Percentiles rank a stretch among this genome's conserved stretches.
These are phyloP conservation scores for Epinephelus awoara DNA, from an alignment of 2,797 vertebrate genomes.

Conservation along the genomic window DNA sequence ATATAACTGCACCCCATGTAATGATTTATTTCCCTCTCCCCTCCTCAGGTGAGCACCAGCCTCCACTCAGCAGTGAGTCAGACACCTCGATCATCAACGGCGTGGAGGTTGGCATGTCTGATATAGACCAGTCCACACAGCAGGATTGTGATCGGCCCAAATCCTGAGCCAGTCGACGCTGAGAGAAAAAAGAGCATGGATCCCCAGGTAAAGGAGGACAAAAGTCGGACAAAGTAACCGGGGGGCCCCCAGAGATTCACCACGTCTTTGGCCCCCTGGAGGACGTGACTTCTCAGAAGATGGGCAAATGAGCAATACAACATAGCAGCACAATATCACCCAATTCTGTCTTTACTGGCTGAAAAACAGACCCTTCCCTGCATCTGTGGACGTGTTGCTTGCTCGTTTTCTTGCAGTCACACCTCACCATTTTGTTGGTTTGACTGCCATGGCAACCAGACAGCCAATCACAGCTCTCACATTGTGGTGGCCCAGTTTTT, in stretches of 20 bases:
- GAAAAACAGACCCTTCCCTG: constrained; percentile 13
- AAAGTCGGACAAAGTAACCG: constrained; percentile 32
- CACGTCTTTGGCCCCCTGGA: constrained; percentile 22
- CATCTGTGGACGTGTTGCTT: constrained; percentile 43
- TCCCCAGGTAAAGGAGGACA: constrained; percentile 24
- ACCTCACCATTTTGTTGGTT: constrained; percentile 24
- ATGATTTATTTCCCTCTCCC: constrained; percentile 25
- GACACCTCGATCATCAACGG: constrained; percentile 92
- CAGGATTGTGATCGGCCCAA: constrained; percentile 90
- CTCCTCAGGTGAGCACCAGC: constrained; percentile 92
- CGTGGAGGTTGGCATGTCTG: constrained; percentile 89
- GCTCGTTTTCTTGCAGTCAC: constrained; percentile 44
- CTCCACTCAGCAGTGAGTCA: constrained; percentile 92
- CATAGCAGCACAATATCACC: constrained; percentile 63
- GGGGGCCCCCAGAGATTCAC: constrained; percentile 31
- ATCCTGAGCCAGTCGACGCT: constrained; percentile 83
- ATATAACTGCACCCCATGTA: neutral
- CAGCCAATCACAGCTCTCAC: constrained; percentile 47
- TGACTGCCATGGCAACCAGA: constrained; percentile 33
- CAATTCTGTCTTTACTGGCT: constrained; percentile 64
- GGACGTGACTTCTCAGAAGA: constrained; percentile 46
- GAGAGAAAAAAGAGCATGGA: constrained; percentile 21
- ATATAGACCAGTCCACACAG: constrained; percentile 90
- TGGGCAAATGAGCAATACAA: constrained; percentile 83
- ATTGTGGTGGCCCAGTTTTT: constrained; percentile 25